phyloP scores from a whole-genome alignment of 1,140 invertebrate species.

The Phthorimaea operculella region DNA sequence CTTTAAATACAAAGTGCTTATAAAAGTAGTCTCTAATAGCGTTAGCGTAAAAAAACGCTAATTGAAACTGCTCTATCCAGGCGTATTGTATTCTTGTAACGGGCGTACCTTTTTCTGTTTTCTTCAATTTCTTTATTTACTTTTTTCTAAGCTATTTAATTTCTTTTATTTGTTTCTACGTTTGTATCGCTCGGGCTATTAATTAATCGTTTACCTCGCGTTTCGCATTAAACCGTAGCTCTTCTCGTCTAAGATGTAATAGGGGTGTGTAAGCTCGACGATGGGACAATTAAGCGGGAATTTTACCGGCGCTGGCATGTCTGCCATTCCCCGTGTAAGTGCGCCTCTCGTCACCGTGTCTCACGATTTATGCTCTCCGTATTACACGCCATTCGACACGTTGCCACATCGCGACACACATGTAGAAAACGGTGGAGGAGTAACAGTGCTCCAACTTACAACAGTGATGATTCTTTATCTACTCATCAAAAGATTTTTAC shows the following conservation, averaged over 20 bases:
- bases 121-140: not conserved
- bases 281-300: constrained; percentile 55
- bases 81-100: not conserved
- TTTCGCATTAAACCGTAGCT: not conserved
- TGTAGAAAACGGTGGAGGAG: not conserved
- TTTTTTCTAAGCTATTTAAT: not conserved
- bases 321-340: constrained; percentile 52
- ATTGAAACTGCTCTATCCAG: constrained; percentile 25
- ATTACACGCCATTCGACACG: constrained; percentile 65
- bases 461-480: too few relatives aligned
- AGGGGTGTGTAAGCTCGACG: constrained; percentile 7
- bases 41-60: constrained; percentile 12
- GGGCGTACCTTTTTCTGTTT: not conserved
- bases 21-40: constrained; percentile 42
- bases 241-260: too few relatives aligned
- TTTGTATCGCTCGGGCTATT: not conserved
- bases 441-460: not conserved
- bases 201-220: not conserved
- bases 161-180: not conserved
- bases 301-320: constrained; percentile 35
- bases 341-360: constrained; percentile 47
- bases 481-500: too few relatives aligned
- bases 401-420: constrained; percentile 27
- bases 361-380: constrained; percentile 54
- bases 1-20: constrained; percentile 63